Conservation (phyloP, 2,797 vertebrate genomes). For the Pangasius sanitwongsei region DNA sequence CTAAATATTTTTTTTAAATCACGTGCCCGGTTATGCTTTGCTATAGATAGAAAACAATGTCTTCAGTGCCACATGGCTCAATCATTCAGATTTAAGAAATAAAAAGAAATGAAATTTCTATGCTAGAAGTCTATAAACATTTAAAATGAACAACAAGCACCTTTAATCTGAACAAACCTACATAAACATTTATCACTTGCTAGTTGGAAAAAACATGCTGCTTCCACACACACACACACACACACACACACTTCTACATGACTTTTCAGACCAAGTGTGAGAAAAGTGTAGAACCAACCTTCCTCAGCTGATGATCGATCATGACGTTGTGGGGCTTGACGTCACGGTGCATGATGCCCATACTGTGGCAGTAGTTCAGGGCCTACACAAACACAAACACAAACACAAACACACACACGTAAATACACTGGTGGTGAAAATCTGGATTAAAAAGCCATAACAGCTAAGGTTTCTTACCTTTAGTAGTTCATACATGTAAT, state of each 20-base stretch:
- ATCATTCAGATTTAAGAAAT: not conserved
- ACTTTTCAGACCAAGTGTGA: not conserved
- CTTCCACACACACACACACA: too few species aligned
- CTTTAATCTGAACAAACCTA: not conserved
- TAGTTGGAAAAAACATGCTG: not conserved
- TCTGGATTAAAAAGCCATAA: not conserved
- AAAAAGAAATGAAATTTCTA: not conserved
- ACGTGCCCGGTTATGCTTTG: not conserved
- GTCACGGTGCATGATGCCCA: slow-evolving; percentile 95
- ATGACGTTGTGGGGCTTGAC: slow-evolving; percentile 96
- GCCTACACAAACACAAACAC: too few species aligned
- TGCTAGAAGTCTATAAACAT: not conserved
- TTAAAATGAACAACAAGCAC: not conserved
- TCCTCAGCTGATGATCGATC: slow-evolving; percentile 95
- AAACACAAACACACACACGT: not conserved
- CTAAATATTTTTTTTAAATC: not conserved
- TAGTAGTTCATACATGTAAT: slow-evolving; percentile 98
- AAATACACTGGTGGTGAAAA: not conserved
- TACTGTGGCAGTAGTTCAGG: slow-evolving; percentile 96
- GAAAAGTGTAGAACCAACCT: slow-evolving; percentile 73
- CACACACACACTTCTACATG: too few species aligned
- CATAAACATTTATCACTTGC: not conserved
- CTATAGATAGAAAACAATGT: not conserved
- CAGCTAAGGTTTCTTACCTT: slow-evolving; percentile 80
- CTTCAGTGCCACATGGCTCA: not conserved